Conservation (phyloP, 2,113 vertebrate species). For the Hippopotamus amphibius region DNA sequence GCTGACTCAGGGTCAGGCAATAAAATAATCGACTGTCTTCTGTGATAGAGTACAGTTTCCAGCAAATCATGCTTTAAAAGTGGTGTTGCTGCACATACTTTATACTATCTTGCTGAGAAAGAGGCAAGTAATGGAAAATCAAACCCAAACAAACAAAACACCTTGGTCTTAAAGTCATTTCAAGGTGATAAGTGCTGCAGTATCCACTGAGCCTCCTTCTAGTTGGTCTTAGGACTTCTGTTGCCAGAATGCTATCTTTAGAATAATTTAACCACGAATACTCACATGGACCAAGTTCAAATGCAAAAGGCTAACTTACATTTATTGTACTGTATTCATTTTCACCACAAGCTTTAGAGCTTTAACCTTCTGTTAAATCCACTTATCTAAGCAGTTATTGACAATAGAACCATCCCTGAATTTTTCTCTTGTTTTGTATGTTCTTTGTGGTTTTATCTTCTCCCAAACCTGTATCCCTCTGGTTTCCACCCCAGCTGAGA, state of each 20-base stretch:
- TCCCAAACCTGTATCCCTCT: background rate
- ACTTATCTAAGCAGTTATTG: background rate
- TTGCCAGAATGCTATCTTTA: background rate
- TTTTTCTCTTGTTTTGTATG: background rate
- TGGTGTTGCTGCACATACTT: background rate
- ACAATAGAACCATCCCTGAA: background rate
- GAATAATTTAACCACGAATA: background rate
- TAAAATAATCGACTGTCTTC: background rate
- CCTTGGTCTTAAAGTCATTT: background rate
- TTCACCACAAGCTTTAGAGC: background rate
- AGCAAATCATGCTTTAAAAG: background rate
- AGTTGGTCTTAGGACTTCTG: background rate
- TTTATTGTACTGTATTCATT: background rate
- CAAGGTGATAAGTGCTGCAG: background rate
- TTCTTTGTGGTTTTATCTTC: slow-evolving; percentile 3
- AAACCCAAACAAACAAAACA: background rate
- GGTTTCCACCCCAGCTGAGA: background rate
- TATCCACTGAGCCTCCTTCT: background rate
- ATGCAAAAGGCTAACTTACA: background rate
- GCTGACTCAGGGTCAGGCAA: background rate
- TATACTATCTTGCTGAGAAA: background rate
- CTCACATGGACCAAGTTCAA: background rate
- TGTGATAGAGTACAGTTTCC: background rate
- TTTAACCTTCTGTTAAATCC: slow-evolving; percentile 13
- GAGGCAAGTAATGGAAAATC: background rate